Evolutionary conservation across 2,113 vertebrate genomes (phyloP).

Genomic region (Sturnus vulgaris): DNA sequence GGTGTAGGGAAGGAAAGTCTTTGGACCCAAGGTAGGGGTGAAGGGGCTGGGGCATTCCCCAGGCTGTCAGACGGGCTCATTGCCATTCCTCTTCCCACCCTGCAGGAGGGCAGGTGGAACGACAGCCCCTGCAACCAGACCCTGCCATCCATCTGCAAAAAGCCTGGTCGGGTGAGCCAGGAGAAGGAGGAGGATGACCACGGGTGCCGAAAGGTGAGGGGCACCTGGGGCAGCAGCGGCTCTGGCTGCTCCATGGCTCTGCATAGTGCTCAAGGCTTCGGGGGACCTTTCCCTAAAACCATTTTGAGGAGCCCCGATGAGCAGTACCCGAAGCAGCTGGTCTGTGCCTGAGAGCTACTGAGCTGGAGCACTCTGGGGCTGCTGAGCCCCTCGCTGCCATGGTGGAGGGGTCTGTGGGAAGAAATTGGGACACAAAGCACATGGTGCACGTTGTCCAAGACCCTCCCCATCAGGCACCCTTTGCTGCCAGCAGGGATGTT

Average conservation of each 20-base stretch:
- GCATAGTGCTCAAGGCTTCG: background rate
- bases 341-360: background rate
- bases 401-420: background rate
- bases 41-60: background rate
- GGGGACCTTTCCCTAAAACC: background rate
- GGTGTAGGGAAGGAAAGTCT: background rate
- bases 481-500: background rate
- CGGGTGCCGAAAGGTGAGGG: constrained; percentile 85
- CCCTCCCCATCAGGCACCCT: background rate
- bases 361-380: background rate
- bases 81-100: background rate
- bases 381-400: rapidly evolving
- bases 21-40: background rate
- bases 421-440: background rate
- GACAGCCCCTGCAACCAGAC: constrained; percentile 94
- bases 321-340: rapidly evolving
- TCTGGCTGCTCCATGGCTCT: background rate
- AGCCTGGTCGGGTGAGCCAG: constrained; percentile 81
- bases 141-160: constrained; percentile 95
- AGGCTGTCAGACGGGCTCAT: background rate
- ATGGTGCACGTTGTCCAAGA: background rate
- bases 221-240: background rate
- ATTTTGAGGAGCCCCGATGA: rapidly evolving
- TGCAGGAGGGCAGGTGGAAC: constrained; percentile 94
- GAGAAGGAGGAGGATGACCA: constrained; percentile 82